Evolutionary conservation across 2,797 vertebrate genomes (phyloP).

Genomic region (Ptychadena robeensis): DNA sequence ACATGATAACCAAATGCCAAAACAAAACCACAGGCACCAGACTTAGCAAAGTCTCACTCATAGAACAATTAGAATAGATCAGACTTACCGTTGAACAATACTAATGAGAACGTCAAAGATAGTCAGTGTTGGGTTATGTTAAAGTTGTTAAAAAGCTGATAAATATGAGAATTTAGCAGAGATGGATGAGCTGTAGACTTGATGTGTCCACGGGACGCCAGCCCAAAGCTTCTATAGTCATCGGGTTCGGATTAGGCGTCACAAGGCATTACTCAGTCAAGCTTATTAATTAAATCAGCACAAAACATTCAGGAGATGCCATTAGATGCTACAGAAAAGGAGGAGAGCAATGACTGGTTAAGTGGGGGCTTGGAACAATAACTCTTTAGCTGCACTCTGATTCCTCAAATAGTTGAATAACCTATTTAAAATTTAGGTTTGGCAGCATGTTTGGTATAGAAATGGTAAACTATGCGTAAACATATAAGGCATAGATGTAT

Average conservation of each 20-base stretch:
- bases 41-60: not conserved
- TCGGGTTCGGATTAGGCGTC: slow-evolving; percentile 86
- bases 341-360: slow-evolving; percentile 58
- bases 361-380: slow-evolving; percentile 63
- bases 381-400: not conserved
- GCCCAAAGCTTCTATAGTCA: slow-evolving; percentile 78
- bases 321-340: slow-evolving; percentile 67
- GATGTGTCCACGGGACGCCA: slow-evolving; percentile 57
- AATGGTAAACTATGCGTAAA: not conserved
- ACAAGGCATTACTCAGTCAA: slow-evolving; percentile 83
- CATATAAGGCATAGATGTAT: not conserved
- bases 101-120: not conserved
- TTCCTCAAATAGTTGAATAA: slow-evolving; percentile 10
- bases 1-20: not conserved
- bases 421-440: not conserved
- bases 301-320: slow-evolving; percentile 71
- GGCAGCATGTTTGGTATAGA: not conserved
- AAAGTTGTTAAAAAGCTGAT: slow-evolving; percentile 8
- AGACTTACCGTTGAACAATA: slow-evolving; percentile 31
- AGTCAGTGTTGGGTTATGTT: slow-evolving; percentile 13
- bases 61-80: not conserved
- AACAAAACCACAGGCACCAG: not conserved
- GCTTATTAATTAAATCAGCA: slow-evolving; percentile 79
- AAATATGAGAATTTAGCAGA: not conserved
- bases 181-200: slow-evolving; percentile 15